phyloP scores from a whole-genome alignment of 1,140 invertebrate genomes.

The Neotoxoptera formosana region DNA sequence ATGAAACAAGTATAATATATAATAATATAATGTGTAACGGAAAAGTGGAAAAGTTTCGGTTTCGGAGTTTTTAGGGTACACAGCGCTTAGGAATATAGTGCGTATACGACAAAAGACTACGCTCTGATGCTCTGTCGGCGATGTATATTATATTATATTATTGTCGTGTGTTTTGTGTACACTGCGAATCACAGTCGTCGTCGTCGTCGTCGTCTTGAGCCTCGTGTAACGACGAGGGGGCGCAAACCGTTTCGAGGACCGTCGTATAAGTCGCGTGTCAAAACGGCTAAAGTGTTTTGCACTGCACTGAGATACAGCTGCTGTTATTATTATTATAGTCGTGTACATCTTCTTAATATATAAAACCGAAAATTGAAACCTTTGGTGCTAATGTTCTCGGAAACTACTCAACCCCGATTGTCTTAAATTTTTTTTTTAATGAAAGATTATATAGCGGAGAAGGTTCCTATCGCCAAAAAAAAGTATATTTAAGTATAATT shows the following conservation, averaged over 20 bases:
- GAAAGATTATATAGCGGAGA: too few relatives aligned
- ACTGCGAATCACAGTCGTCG: neutral
- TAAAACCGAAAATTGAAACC: too few relatives aligned
- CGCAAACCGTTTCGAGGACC: neutral
- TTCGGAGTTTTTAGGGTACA: neutral
- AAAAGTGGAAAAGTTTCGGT: slow-evolving; percentile 3
- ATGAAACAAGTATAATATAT: neutral
- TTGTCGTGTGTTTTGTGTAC: neutral
- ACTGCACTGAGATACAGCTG: too few relatives aligned
- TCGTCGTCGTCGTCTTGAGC: neutral
- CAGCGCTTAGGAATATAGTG: neutral
- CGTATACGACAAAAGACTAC: neutral
- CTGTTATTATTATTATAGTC: too few relatives aligned
- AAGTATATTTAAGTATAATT: too few relatives aligned
- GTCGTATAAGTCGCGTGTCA: neutral
- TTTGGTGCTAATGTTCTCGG: too few relatives aligned
- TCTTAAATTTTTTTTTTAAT: too few relatives aligned
- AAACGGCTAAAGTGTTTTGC: neutral
- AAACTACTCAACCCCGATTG: too few relatives aligned
- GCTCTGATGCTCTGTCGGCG: neutral
- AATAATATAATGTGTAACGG: neutral
- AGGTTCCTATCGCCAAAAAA: too few relatives aligned
- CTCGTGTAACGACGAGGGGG: neutral
- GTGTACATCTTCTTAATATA: too few relatives aligned
- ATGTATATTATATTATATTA: neutral